phyloP scores from a whole-genome alignment of 2,888 invertebrate species.

The Elysia crispata region DNA sequence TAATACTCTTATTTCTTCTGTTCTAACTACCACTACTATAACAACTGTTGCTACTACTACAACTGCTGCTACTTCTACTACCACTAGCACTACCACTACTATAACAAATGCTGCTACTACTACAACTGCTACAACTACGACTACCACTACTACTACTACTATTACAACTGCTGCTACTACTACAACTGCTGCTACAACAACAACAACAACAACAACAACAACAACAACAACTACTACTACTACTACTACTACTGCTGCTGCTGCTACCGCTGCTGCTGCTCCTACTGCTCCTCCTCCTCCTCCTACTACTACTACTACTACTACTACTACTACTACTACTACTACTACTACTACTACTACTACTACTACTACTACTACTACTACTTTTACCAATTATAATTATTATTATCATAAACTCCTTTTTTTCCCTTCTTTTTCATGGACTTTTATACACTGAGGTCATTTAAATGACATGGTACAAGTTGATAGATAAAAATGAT shows the following conservation, averaged over 20 bases:
- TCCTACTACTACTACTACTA: constrained; percentile 35
- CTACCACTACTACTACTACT: constrained; percentile 16
- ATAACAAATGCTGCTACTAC: background rate
- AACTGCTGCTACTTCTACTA: no score
- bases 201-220: constrained; percentile 1
- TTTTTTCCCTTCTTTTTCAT: no score
- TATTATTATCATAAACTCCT: no score
- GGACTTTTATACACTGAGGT: no score
- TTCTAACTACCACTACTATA: no score
- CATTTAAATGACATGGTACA: no score
- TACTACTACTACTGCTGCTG: constrained; percentile 36
- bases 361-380: no score
- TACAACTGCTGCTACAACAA: constrained; percentile 29
- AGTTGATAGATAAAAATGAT: no score
- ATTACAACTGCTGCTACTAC: constrained; percentile 17
- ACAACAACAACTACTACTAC: constrained; percentile 30
- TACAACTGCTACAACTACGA: constrained; percentile 1
- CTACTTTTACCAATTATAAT: no score
- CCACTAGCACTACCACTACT: no score
- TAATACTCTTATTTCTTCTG: no score
- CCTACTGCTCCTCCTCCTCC: background rate
- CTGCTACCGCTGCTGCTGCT: background rate
- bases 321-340: constrained; percentile 35
- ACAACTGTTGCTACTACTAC: no score
- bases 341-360: constrained; percentile 20